phyloP scores from a whole-genome alignment of 2,113 vertebrate genomes.

The Phylloscopus trochiloides region DNA sequence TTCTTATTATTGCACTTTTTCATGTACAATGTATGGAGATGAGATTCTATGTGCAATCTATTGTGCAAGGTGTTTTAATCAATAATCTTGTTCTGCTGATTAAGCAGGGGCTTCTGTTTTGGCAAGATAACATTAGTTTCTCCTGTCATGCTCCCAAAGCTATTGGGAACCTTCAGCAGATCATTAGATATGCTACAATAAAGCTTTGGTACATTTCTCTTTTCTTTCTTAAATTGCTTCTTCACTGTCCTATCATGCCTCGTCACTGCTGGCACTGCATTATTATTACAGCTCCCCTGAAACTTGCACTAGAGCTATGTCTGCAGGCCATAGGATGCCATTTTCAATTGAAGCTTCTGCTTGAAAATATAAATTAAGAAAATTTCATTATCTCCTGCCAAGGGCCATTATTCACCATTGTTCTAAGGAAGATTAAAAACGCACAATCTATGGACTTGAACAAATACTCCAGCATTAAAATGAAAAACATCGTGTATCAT shows the following conservation, averaged over 20 bases:
- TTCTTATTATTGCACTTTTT: constrained; percentile 74
- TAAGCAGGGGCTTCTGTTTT: constrained; percentile 85
- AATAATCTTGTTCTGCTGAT: constrained; percentile 90
- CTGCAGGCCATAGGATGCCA: constrained; percentile 77
- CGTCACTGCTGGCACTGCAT: constrained; percentile 67
- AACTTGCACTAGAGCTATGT: constrained; percentile 73
- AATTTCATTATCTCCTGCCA: constrained; percentile 85
- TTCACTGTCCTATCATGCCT: constrained; percentile 79
- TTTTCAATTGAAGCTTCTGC: constrained; percentile 78
- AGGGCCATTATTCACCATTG: constrained; percentile 79
- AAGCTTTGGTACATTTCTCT: constrained; percentile 76
- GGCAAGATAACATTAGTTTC: constrained; percentile 89
- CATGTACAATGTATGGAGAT: constrained; percentile 72
- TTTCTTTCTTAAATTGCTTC: constrained; percentile 84
- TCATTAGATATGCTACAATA: constrained; percentile 90
- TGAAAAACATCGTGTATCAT: constrained; percentile 63
- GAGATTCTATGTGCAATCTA: constrained; percentile 77
- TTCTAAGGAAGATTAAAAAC: constrained; percentile 82
- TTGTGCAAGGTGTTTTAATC: constrained; percentile 84
- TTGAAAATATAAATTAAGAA: constrained; percentile 87
- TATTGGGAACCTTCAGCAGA: constrained; percentile 83
- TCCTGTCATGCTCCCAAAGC: constrained; percentile 83
- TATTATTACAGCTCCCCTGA: constrained; percentile 77
- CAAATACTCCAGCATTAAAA: constrained; percentile 72
- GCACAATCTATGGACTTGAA: constrained; percentile 73